Conservation (phyloP, 1,140 invertebrate genomes). For the Diploscapter pachys region DNA sequence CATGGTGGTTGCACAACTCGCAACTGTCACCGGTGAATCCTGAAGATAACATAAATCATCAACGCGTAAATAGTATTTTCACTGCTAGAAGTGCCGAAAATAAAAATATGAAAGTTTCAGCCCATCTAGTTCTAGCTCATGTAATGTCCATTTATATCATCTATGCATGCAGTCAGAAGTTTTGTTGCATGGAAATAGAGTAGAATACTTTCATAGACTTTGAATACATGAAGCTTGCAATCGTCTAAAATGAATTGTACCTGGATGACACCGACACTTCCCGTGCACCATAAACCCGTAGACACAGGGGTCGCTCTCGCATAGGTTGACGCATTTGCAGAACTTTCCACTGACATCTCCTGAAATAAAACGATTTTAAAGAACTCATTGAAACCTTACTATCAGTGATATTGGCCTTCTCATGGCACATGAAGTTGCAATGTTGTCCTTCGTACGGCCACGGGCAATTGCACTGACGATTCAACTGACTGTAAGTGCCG, state of each 20-base stretch:
- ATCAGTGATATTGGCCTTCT: constrained; percentile 14
- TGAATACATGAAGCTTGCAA: background rate
- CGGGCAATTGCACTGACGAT: constrained; percentile 20
- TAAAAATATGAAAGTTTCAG: too few relatives aligned
- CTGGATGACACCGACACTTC: constrained; percentile 3
- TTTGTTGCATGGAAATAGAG: too few relatives aligned
- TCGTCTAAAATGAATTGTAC: background rate
- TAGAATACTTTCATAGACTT: background rate
- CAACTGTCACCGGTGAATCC: constrained; percentile 6
- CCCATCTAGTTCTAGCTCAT: too few relatives aligned
- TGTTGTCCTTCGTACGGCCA: constrained; percentile 20
- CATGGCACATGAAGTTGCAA: constrained; percentile 22
- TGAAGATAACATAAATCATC: background rate
- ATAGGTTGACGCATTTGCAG: background rate
- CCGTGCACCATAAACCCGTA: constrained; percentile 6
- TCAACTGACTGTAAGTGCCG: constrained; percentile 13
- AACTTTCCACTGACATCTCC: background rate
- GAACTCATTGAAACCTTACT: background rate
- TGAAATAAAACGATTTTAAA: background rate
- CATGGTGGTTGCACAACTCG: background rate
- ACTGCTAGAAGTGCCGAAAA: too few relatives aligned
- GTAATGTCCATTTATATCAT: too few relatives aligned
- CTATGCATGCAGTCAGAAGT: too few relatives aligned
- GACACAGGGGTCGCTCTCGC: background rate
- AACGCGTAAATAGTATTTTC: background rate